Percentiles rank a stretch among this genome's conserved stretches.
Evolutionary conservation across 2,888 invertebrate species (phyloP).

Genomic region (Blera fallax): DNA sequence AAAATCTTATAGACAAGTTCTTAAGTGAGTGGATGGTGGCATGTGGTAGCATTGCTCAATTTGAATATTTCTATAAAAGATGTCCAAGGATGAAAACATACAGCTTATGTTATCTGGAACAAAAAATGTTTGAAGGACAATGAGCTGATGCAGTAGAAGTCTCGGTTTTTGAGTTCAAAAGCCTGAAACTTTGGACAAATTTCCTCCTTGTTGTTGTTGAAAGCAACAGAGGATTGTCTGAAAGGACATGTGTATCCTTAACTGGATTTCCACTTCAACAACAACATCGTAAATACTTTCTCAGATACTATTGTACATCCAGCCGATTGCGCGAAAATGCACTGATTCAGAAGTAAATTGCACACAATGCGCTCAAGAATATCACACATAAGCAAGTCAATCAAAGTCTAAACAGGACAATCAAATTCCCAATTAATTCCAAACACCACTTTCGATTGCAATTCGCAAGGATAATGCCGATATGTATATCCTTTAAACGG

Average conservation of each 20-base stretch:
- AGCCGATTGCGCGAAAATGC: constrained; percentile 44
- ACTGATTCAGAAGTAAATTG: constrained; percentile 31
- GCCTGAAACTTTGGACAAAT: too few relatives aligned
- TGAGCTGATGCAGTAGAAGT: too few relatives aligned
- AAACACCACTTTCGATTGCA: constrained; percentile 66
- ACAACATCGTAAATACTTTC: background rate
- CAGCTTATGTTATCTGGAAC: background rate
- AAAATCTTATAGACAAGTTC: constrained; percentile 67
- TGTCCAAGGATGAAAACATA: background rate
- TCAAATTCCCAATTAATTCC: constrained; percentile 69
- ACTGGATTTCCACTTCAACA: background rate
- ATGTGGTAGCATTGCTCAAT: background rate
- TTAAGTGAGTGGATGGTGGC: constrained; percentile 27
- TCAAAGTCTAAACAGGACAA: constrained; percentile 70
- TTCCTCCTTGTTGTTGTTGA: background rate
- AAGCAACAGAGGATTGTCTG: too few relatives aligned
- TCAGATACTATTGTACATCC: background rate
- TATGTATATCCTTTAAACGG: constrained; percentile 38
- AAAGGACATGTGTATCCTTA: too few relatives aligned
- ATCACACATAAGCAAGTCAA: constrained; percentile 67
- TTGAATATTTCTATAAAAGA: too few relatives aligned
- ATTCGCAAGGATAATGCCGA: constrained; percentile 54
- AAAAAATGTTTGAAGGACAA: too few relatives aligned
- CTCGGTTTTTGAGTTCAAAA: too few relatives aligned
- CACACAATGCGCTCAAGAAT: constrained; percentile 8